These are phyloP conservation scores for Yponomeuta plumbellus DNA, from an alignment of 2,888 invertebrate species.

Conservation along the genomic window DNA sequence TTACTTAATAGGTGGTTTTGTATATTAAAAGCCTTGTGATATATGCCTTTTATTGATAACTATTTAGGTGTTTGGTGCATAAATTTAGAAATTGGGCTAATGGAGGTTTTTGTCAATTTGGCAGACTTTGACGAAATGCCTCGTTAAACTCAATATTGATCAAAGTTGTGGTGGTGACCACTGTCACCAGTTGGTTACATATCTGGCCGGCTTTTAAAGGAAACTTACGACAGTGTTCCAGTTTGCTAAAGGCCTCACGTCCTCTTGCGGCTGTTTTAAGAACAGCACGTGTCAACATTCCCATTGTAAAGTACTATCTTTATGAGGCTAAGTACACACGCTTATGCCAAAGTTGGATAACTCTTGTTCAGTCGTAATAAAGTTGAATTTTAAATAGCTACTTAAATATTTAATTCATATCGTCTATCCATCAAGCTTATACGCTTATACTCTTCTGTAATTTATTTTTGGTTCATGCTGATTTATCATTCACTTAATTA, in stretches of 20 bases:
- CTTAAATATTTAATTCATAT: neutral
- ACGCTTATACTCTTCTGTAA: neutral
- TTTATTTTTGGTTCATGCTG: neutral
- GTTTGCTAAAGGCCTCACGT: neutral
- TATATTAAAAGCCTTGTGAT: conserved; percentile 7
- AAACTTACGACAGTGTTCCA: conserved; percentile 1
- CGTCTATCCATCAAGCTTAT: neutral
- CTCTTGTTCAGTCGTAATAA: neutral
- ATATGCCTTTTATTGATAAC: neutral
- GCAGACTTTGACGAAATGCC: neutral
- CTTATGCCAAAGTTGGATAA: neutral
- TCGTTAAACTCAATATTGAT: neutral
- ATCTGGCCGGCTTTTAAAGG: neutral
- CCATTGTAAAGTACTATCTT: neutral
- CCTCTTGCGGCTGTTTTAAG: neutral
- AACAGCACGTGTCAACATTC: neutral
- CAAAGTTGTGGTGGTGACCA: neutral
- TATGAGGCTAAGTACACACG: neutral
- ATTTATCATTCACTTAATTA: neutral
- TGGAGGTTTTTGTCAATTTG: neutral
- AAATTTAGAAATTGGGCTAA: conserved; percentile 28
- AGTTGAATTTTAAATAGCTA: neutral
- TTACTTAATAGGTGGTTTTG: conserved; percentile 48
- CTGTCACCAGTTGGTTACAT: neutral
- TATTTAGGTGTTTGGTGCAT: conserved; percentile 1